Base-by-base conservation (phyloP, 1,140 invertebrate genomes). In the Adoxophyes honmai region DNA sequence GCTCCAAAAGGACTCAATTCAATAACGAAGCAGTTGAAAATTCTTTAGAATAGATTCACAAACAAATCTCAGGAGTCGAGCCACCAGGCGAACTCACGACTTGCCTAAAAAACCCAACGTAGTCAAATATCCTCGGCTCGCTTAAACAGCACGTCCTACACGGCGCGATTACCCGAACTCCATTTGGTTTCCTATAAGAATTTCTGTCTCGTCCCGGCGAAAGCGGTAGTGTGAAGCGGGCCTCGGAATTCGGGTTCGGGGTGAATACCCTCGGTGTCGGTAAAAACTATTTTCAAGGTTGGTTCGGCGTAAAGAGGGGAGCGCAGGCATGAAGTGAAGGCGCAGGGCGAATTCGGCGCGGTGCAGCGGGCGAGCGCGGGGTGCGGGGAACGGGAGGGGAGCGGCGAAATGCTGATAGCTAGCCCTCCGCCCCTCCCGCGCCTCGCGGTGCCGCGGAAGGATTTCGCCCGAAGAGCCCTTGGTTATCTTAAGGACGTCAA, bases 231-330 rank as follows among this genome's bases (percentile, higher is more conserved):
- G 85, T 86, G 80, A 67, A 73, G 60, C 72, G 58, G 64, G 70
- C 69, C 70, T 65, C 70, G 76, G 80, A 88, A 85, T 88, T 85
- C 72, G 83, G 83, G 81, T 82, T 82, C 77, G 85, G 83, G 85
- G 85, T 88, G 85, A 88, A 88, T 88, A 88, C 85, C 85, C 85
- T 88, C 80, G 57, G 72, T 48, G 80, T 73, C 76, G 74, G 83
- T 88, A 88, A 86, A 87, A 88, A 88, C 85, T 86, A 86, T 88
- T 88, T 88, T 88, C 85, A 88, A 88, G 85, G 85, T 86, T 88
- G 86, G 78, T 69, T 72, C 70, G 65, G 57, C 60, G 66, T 65
- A 67, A 76, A 75, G 82, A 83, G 81, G 82, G 81, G 82, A 85
- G 70, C 78, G 78, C 75, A 75, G 77, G 72, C 72, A 48, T 28